A percentile compares a stretch with the other conserved stretches of the same genome.
phyloP scores from a whole-genome alignment of 2,888 invertebrate species.

The Cheilosia scutellata region DNA sequence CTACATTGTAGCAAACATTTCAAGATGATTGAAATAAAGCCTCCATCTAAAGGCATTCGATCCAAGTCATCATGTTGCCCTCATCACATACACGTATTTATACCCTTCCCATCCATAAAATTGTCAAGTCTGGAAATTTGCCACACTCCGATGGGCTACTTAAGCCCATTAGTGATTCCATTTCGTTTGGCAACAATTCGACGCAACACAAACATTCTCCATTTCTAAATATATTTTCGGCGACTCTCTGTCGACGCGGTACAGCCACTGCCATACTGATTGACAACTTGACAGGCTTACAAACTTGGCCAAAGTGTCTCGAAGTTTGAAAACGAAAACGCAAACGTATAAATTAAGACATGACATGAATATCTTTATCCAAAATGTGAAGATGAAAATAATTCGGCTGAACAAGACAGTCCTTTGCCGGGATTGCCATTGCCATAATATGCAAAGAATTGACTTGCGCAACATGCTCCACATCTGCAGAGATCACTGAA shows the following conservation, averaged over 20 bases:
- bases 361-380: conserved; percentile 37
- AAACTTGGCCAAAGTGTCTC: conserved; percentile 51
- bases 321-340: conserved; percentile 41
- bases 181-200: conserved; percentile 4
- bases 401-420: conserved; percentile 16
- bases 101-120: background rate
- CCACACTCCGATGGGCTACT: background rate
- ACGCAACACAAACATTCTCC: background rate
- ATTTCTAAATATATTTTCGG: conserved; percentile 43
- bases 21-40: conserved; percentile 24
- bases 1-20: background rate
- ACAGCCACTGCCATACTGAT: conserved; percentile 18
- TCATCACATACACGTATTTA: background rate
- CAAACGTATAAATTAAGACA: conserved; percentile 61
- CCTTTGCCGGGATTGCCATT: background rate
- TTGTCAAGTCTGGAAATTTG: conserved; percentile 2
- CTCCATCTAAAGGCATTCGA: background rate
- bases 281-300: conserved; percentile 65
- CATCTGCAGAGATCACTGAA: conserved; percentile 48
- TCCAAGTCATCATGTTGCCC: conserved; percentile 19
- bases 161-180: conserved; percentile 45
- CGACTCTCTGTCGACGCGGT: conserved; percentile 39
- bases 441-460: background rate
- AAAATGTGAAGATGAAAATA: conserved; percentile 10
- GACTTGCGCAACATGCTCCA: conserved; percentile 30